A percentile compares a stretch with the other conserved stretches of the same genome.
Evolutionary conservation across 2,888 invertebrate species (phyloP).

Genomic region (Anthrax anthrax): DNA sequence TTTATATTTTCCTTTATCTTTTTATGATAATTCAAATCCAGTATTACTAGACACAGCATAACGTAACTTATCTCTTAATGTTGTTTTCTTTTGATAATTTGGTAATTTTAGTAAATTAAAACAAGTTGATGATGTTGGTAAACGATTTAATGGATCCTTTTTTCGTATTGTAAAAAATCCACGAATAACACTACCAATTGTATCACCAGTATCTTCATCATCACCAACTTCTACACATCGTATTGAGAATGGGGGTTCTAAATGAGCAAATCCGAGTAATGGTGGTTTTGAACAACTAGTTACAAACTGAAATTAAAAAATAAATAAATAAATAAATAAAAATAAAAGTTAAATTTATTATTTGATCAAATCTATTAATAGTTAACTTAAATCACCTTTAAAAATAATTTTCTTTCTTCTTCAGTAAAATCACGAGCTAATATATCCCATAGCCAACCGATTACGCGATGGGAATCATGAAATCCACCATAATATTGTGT

Average conservation of each 20-base stretch:
- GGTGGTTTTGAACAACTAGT: constrained; percentile 97
- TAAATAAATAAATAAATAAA: neutral
- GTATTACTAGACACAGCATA: constrained; percentile 97
- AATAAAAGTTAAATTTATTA: neutral
- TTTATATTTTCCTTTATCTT: too few relatives aligned
- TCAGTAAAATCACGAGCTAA: constrained; percentile 87
- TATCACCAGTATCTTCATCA: constrained; percentile 76
- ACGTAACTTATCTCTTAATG: constrained; percentile 84
- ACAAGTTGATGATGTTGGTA: constrained; percentile 98
- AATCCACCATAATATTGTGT: constrained; percentile 99
- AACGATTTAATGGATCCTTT: constrained; percentile 81
- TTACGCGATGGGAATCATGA: constrained; percentile 93
- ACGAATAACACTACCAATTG: constrained; percentile 80
- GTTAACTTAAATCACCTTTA: constrained; percentile 50
- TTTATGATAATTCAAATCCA: constrained; percentile 94
- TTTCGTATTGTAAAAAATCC: constrained; percentile 96
- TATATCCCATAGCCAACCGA: constrained; percentile 98
- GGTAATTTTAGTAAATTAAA: constrained; percentile 96
- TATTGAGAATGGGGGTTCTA: constrained; percentile 96
- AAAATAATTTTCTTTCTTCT: constrained; percentile 81
- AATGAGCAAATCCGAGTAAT: constrained; percentile 84
- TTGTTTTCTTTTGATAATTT: constrained; percentile 93
- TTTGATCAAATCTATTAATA: neutral
- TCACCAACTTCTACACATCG: constrained; percentile 98
- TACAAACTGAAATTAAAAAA: constrained; percentile 47